phyloP scores from a whole-genome alignment of 1,140 invertebrate species.

The Drosophila murphyi region DNA sequence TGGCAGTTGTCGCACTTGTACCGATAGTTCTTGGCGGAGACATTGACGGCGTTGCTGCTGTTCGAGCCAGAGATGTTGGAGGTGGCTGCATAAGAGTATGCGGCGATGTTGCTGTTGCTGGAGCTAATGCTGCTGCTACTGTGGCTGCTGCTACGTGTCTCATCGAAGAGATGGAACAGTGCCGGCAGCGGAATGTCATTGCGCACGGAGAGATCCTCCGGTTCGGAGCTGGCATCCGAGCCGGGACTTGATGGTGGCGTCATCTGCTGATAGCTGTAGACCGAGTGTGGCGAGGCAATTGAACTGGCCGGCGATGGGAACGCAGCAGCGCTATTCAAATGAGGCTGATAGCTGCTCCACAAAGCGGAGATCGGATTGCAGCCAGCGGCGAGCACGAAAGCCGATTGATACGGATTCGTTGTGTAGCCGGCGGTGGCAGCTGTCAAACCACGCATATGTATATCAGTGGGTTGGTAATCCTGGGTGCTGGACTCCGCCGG shows the following conservation, averaged over 20 bases:
- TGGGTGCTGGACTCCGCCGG: conserved; percentile 43
- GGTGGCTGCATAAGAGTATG: conserved; percentile 86
- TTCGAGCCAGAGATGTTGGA: conserved; percentile 74
- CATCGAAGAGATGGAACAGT: conserved; percentile 80
- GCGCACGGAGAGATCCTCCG: conserved; percentile 80
- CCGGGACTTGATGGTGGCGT: conserved; percentile 82
- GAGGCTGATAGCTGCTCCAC: conserved; percentile 77
- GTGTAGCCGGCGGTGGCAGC: conserved; percentile 67
- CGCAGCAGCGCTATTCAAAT: conserved; percentile 49
- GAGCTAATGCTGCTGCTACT: conserved; percentile 42
- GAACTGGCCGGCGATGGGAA: conserved; percentile 76
- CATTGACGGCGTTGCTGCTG: conserved; percentile 36
- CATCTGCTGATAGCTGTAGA: conserved; percentile 78
- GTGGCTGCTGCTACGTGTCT: conserved; percentile 46
- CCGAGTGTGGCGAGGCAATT: conserved; percentile 68
- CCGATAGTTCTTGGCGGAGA: conserved; percentile 86
- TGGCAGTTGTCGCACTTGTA: conserved; percentile 96
- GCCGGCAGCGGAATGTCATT: conserved; percentile 81
- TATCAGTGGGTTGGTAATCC: conserved; percentile 69
- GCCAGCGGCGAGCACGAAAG: conserved; percentile 77
- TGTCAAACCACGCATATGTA: conserved; percentile 75
- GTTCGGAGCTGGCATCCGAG: conserved; percentile 72
- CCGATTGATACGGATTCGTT: conserved; percentile 75
- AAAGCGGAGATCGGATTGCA: conserved; percentile 78
- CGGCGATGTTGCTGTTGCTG: conserved; percentile 84